Conservation (phyloP, 2,888 invertebrate species). For the Steinernema hermaphroditum region DNA sequence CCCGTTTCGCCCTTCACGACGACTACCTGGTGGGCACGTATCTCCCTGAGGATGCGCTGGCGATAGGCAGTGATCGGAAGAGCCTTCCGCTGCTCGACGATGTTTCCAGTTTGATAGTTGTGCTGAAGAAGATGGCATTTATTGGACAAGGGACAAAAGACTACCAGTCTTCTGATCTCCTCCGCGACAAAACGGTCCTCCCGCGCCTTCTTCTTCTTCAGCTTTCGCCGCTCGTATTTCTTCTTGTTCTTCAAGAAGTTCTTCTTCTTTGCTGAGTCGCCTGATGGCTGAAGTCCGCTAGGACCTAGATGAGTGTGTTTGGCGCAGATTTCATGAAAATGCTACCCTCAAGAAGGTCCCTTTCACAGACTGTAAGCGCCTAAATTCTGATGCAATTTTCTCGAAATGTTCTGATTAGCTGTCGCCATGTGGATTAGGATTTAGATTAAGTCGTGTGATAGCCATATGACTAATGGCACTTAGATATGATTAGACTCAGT, state of each 20-base stretch:
- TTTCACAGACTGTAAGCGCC: no score
- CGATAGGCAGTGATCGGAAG: neutral
- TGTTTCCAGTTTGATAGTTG: neutral
- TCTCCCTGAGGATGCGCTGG: slow-evolving; percentile 76
- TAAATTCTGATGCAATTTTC: no score
- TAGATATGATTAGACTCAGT: no score
- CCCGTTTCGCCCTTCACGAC: slow-evolving; percentile 94
- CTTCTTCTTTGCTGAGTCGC: neutral
- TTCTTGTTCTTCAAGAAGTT: neutral
- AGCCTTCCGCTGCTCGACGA: neutral
- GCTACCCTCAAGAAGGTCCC: no score
- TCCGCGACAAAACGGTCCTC: neutral
- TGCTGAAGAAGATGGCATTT: neutral
- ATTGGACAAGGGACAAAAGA: neutral
- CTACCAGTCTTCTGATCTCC: neutral
- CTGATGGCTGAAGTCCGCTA: no score
- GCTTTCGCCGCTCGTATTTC: neutral
- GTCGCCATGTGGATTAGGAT: no score
- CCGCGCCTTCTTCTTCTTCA: neutral
- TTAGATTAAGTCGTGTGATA: no score
- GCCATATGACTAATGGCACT: no score
- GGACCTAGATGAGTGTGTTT: no score
- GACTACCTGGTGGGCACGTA: slow-evolving; percentile 76
- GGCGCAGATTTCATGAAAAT: no score
- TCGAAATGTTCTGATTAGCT: no score